These are phyloP conservation scores for Siniperca obscura DNA, from an alignment of 2,797 vertebrate species.

Conservation along the genomic window DNA sequence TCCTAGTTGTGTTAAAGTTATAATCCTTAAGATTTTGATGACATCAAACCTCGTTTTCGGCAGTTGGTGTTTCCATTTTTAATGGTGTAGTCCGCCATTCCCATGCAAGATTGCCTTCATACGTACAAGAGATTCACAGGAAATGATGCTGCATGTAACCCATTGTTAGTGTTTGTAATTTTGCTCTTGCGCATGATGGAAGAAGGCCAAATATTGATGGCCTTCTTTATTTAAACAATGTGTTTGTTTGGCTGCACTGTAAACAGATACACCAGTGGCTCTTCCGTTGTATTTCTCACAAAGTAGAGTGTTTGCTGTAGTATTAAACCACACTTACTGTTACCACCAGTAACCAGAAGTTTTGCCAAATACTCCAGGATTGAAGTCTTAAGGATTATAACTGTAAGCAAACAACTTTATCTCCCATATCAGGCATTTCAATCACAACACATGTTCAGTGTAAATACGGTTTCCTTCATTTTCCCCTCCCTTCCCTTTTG, in stretches of 20 bases:
- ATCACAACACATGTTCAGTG: background rate
- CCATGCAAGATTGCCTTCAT: background rate
- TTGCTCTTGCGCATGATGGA: background rate
- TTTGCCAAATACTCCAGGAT: background rate
- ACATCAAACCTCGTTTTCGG: background rate
- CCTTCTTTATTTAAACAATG: background rate
- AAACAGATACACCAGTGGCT: background rate
- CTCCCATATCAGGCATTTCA: background rate
- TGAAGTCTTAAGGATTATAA: slow-evolving; percentile 17
- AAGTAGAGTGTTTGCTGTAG: background rate
- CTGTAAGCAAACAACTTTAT: background rate
- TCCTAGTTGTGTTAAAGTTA: background rate
- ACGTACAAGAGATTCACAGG: background rate
- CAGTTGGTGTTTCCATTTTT: background rate
- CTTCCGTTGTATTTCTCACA: no score
- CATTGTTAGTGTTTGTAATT: background rate
- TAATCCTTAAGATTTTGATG: background rate
- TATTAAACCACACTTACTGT: background rate
- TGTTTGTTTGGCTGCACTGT: background rate
- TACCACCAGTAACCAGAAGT: background rate
- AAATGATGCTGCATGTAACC: background rate
- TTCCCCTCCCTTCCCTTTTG: slow-evolving; percentile 60
- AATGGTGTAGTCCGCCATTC: background rate
- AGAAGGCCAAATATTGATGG: background rate
- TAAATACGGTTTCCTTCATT: background rate